Percentiles rank a stretch among this genome's conserved stretches.
Conservation (phyloP, 2,888 invertebrate genomes). For the Orgyia antiqua region DNA sequence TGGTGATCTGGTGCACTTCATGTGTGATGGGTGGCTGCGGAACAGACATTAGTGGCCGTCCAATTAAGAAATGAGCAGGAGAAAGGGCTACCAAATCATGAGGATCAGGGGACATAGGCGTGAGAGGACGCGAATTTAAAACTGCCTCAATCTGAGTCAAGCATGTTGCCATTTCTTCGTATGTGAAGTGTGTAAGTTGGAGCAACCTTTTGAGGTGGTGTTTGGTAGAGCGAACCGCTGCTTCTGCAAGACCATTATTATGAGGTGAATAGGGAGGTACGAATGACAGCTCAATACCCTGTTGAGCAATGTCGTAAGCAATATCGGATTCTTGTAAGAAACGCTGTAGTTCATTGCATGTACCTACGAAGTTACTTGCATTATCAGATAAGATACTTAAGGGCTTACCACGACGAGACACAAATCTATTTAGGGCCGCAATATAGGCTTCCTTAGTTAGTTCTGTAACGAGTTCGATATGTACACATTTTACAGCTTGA, state of each 20-base stretch:
- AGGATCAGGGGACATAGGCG: not conserved
- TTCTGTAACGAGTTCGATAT: not conserved
- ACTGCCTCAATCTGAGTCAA: slow-evolving; percentile 1
- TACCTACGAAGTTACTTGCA: not conserved
- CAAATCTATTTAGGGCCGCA: slow-evolving; percentile 1
- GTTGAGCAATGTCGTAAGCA: too few relatives aligned
- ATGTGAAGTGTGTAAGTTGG: not conserved
- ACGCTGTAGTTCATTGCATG: not conserved
- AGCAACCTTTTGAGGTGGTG: not conserved
- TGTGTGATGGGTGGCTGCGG: too few relatives aligned
- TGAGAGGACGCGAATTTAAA: not conserved
- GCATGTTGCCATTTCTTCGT: slow-evolving; percentile 1
- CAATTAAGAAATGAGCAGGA: slow-evolving; percentile 2
- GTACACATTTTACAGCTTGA: not conserved
- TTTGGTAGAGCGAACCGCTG: not conserved
- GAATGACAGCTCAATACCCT: not conserved
- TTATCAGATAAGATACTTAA: not conserved
- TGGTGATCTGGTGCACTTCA: too few relatives aligned
- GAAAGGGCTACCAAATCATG: too few relatives aligned
- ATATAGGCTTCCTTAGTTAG: slow-evolving; percentile 1
- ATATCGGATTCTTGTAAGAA: too few relatives aligned
- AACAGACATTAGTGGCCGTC: not conserved
- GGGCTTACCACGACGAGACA: slow-evolving; percentile 2
- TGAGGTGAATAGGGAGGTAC: not conserved
- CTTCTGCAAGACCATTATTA: too few relatives aligned